Evolutionary conservation across 2,113 vertebrate genomes (phyloP), one percentile per base, ranked within the genome.

Genomic region (Pachyramphus minor): DNA sequence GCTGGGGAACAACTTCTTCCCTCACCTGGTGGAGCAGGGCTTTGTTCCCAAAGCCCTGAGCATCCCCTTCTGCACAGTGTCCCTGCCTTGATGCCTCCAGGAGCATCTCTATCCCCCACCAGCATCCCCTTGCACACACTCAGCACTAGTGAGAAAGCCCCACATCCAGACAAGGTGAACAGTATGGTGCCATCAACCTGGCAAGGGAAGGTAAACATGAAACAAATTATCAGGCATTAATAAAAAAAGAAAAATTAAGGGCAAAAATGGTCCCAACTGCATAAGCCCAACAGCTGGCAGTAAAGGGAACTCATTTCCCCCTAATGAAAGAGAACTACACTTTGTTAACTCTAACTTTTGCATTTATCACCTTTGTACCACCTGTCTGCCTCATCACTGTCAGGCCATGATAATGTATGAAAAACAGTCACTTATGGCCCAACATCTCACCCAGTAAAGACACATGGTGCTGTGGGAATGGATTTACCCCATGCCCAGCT

Each of bases 351-450:
- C 62, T 82, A 63, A 87, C 49, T 84, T 92, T 85, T 94, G 85
- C 88, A 14, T 97, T 96, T 94, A 95, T 97, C 97, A 96, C 97
- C 56, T 49, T 28, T 39, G 68, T 53, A 73, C 91, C 2, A 9
- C 86, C 85, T 93, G 75, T 86, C 93, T 88, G 90, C 96, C 92
- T 92, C 50, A 47, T 52, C 21, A 42, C 82, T 93, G 94, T 95
- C 96, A 94, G 90, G 77, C 92, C 94, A 33, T 30, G 45, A 86
- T 96, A 97, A 98, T 71, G 69, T 73, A 96, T 58, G 78, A 97
- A 93, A 92, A 97, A 41, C 79, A 93, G 81, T 86, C 56, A 95
- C 96, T 97, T 97, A 87, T 96, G 87, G 91, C 84, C 91, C 91
- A 92, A 14, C 93, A 92, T 96, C 94, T 94, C 90, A 83, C 87